Conservation (phyloP, 2,113 vertebrate species). For the Tiliqua scincoides region DNA sequence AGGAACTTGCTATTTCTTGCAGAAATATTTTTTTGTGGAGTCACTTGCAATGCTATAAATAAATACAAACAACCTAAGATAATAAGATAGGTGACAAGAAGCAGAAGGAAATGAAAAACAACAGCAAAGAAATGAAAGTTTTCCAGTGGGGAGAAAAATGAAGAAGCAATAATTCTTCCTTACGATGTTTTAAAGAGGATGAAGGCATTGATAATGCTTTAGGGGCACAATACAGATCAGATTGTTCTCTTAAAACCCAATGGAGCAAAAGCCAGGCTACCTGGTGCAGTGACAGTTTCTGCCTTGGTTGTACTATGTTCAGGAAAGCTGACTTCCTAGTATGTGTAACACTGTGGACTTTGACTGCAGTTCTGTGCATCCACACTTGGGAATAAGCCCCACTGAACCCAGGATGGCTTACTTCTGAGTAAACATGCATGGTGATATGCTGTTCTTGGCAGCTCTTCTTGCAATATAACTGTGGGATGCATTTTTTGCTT, state of each 20-base stretch:
- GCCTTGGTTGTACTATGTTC: background rate
- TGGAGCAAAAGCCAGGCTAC: background rate
- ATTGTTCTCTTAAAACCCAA: background rate
- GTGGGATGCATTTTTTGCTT: conserved; percentile 4
- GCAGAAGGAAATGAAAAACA: background rate
- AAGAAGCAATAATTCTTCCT: background rate
- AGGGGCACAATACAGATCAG: background rate
- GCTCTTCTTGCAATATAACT: fast-evolving
- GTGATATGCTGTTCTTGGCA: background rate
- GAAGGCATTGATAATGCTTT: background rate
- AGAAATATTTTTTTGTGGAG: background rate
- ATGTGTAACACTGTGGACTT: background rate
- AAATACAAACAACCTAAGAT: background rate
- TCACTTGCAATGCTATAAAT: background rate
- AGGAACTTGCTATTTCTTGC: background rate
- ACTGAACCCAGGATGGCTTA: background rate
- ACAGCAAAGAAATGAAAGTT: background rate
- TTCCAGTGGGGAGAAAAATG: background rate
- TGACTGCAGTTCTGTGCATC: background rate
- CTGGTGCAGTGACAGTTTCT: background rate
- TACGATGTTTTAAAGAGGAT: background rate
- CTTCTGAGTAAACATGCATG: background rate
- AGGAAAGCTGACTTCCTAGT: no score
- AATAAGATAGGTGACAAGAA: background rate
- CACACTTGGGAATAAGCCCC: background rate